These are phyloP conservation scores for Syrista parreyssii DNA, from an alignment of 2,888 invertebrate species.

Conservation along the genomic window DNA sequence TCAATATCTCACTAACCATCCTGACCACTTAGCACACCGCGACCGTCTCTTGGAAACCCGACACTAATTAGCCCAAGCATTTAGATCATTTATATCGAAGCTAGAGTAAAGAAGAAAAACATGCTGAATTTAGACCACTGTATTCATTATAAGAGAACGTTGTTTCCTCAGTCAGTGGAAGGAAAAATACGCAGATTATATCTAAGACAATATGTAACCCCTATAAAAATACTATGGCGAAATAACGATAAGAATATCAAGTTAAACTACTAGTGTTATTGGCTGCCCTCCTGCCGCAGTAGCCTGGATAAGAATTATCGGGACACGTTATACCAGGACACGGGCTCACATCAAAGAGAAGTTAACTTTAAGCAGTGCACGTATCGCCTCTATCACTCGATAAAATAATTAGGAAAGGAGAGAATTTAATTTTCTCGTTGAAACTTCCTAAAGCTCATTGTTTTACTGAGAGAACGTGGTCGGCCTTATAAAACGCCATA, in stretches of 20 bases:
- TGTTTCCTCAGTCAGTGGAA: not conserved
- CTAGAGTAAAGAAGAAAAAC: not conserved
- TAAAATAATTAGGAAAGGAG: conserved; percentile 22
- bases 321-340: not conserved
- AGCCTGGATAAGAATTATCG: not conserved
- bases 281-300: not conserved
- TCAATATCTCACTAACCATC: not conserved
- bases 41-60: not conserved
- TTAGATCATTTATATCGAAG: not conserved
- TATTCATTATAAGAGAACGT: not conserved
- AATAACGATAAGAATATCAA: not conserved
- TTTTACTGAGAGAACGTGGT: not conserved
- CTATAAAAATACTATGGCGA: not conserved
- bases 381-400: conserved; percentile 9
- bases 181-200: not conserved
- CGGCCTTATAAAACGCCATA: not conserved
- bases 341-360: not conserved
- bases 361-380: not conserved
- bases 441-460: not conserved
- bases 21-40: not conserved
- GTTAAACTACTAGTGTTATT: not conserved
- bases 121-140: not conserved
- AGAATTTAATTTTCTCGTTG: conserved; percentile 15
- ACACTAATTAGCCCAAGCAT: not conserved
- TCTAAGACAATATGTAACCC: not conserved